Percentiles rank a stretch among this genome's conserved stretches.
These are phyloP conservation scores for Salarias fasciatus DNA, from an alignment of 2,797 vertebrate species.

Conservation along the genomic window DNA sequence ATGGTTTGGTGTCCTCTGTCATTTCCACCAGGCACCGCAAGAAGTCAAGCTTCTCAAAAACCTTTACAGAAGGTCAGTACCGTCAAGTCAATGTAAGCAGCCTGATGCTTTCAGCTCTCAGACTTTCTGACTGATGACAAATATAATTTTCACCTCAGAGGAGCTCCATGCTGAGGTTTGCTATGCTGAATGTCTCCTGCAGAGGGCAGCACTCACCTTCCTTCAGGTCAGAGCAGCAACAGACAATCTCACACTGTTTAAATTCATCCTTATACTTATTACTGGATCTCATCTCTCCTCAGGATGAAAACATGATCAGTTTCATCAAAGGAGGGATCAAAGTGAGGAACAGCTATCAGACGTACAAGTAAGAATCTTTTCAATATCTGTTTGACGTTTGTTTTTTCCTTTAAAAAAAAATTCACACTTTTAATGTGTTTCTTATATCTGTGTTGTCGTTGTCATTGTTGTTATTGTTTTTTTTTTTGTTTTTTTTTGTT, in stretches of 20 bases:
- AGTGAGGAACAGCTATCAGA: constrained; percentile 98
- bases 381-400: not conserved
- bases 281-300: constrained; percentile 5
- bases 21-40: constrained; percentile 87
- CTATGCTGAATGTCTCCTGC: constrained; percentile 96
- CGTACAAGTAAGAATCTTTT: constrained; percentile 90
- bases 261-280: not conserved
- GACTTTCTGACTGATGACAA: constrained; percentile 25
- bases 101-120: not conserved
- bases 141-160: constrained; percentile 81
- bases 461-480: not conserved
- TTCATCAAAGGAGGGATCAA: constrained; percentile 99
- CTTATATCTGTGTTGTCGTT: not conserved
- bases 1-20: constrained; percentile 7
- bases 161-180: constrained; percentile 98
- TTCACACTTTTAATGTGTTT: not conserved
- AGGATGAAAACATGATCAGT: constrained; percentile 99
- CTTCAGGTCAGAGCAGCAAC: constrained; percentile 86
- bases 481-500: not conserved
- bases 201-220: constrained; percentile 97
- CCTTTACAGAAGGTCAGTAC: constrained; percentile 92
- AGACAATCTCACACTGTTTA: not conserved
- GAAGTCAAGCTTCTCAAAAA: constrained; percentile 92
- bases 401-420: no score
- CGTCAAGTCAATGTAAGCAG: not conserved